Evolutionary conservation across 2,888 invertebrate species (phyloP), one percentile per base, ranked within the genome.

Genomic region (Augiades crinisus): DNA sequence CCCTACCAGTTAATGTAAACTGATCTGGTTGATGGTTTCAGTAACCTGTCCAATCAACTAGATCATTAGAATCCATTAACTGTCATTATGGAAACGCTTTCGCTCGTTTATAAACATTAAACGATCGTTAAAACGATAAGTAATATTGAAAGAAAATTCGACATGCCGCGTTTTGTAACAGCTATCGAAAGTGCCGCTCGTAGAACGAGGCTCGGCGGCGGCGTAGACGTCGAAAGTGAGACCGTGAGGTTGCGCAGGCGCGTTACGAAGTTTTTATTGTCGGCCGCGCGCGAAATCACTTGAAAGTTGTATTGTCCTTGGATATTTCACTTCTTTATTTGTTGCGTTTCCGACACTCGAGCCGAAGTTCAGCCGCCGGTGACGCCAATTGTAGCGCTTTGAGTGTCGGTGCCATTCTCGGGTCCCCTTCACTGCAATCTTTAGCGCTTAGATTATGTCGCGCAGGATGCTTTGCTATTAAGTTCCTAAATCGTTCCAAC

Each of bases 251-350:
- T 87, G 89, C 89, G 86, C 86, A 86, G 83, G 66, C 83, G 77
- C 73, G 75, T 85, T 84, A 84, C 87, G 82, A 83, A 87, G 87
- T 88, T 89, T 86, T 89, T 87, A 86, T 82, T 83, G 86, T 85
- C 82, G 84, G 83, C 81, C 72, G 84, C 83, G 84, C 86, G 86
- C 86, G 89, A 89, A 88, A 88, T 89, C 87, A 84, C 82, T 89
- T 83, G 89, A 89, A 89, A 88, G 88, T 88, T 82, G 82, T 81
- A 81, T 81, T 87, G 88, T 88, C 87, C 89, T 89, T 89, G 88
- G 84, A 78, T 87, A 84, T 86, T 88, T 88, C 84, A 87, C 82
- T 87, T 85, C 80, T 86, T 86, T 87, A 86, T 85, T 85, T 79
- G 76, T 75, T 75, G 75, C 78, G 77, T 86, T 87, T 86, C 85